Evolutionary conservation across 2,797 vertebrate species (phyloP).

Genomic region (Mus minutoides): DNA sequence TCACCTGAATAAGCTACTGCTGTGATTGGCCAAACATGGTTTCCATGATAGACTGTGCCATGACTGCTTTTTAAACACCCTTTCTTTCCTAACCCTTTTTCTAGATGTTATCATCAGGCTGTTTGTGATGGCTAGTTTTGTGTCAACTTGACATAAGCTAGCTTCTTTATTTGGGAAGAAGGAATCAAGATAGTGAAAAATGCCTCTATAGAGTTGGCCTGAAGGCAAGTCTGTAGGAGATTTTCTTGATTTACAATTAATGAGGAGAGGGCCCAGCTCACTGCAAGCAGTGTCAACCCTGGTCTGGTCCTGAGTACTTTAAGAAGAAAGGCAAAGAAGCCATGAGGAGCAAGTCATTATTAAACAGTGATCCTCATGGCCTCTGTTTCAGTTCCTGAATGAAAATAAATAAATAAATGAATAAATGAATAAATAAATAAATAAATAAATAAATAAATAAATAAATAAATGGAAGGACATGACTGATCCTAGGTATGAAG

Average conservation of each 20-base stretch:
- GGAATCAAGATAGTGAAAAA: background rate
- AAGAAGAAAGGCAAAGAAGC: background rate
- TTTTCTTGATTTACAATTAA: background rate
- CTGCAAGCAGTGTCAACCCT: background rate
- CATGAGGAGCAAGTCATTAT: background rate
- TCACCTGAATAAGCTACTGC: background rate
- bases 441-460: rapidly evolving
- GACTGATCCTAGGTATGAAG: background rate
- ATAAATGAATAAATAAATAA: no score
- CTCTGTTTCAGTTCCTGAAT: background rate
- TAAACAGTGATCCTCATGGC: background rate
- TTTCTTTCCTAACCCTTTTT: background rate
- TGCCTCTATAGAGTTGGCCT: background rate
- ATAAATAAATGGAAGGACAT: background rate
- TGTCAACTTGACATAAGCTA: background rate
- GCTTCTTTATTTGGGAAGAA: background rate
- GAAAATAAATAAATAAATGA: no score
- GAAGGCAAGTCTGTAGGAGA: background rate
- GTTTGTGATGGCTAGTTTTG: background rate
- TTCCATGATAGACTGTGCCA: background rate
- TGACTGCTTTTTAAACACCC: background rate
- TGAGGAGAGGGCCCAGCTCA: background rate
- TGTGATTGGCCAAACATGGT: background rate
- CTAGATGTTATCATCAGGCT: background rate
- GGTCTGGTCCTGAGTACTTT: background rate